These are phyloP conservation scores for Sesamia nonagrioides DNA, from an alignment of 1,140 invertebrate species.

Conservation along the genomic window DNA sequence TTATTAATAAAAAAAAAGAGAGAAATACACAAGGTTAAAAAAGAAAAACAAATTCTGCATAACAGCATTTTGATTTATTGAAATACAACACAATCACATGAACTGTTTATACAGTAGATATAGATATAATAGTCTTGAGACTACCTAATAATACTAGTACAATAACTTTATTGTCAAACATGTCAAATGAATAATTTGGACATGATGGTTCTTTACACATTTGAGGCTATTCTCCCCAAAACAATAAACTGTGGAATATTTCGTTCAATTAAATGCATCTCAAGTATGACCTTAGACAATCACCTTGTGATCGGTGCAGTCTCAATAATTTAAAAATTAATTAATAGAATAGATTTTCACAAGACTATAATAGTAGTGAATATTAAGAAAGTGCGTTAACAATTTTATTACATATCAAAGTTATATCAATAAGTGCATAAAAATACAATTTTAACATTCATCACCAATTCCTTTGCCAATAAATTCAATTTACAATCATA, in stretches of 20 bases:
- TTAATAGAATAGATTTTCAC: conserved; percentile 13
- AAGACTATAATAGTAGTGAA: conserved; percentile 38
- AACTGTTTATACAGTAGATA: conserved; percentile 66
- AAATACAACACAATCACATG: conserved; percentile 73
- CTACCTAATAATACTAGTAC: conserved; percentile 78
- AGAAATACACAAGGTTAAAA: neutral
- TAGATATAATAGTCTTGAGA: conserved; percentile 69
- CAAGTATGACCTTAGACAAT: conserved; percentile 5
- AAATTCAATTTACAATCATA: conserved; percentile 3
- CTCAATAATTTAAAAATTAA: conserved; percentile 11
- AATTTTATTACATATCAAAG: conserved; percentile 41
- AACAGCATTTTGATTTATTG: conserved; percentile 73
- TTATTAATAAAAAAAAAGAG: too few relatives aligned
- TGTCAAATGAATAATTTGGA: conserved; percentile 70
- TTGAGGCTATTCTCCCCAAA: conserved; percentile 3
- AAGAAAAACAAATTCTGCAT: conserved; percentile 56
- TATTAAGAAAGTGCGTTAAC: conserved; percentile 47
- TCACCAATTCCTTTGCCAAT: conserved; percentile 62
- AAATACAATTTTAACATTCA: conserved; percentile 47
- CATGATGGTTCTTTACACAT: conserved; percentile 51
- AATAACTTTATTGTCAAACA: conserved; percentile 79
- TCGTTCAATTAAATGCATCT: conserved; percentile 29
- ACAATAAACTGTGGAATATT: conserved; percentile 20
- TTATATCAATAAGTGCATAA: conserved; percentile 50
- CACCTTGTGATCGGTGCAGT: neutral